These are phyloP conservation scores for Xylota sylvarum DNA, from an alignment of 2,888 invertebrate genomes.

Conservation along the genomic window DNA sequence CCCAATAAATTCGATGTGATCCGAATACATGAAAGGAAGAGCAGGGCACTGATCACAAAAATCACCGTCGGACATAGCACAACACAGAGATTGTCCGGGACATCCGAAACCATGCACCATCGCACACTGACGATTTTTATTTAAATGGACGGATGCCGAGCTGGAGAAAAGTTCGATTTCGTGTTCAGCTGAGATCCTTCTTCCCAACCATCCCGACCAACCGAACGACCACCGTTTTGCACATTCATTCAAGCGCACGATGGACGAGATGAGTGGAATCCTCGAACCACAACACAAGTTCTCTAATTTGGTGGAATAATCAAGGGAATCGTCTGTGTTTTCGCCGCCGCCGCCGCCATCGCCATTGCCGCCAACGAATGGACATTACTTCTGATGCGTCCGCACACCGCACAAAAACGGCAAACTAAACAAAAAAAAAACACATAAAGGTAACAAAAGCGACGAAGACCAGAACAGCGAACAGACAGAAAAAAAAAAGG, in stretches of 20 bases:
- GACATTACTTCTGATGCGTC: slow-evolving; percentile 68
- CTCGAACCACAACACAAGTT: slow-evolving; percentile 65
- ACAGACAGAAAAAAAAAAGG: background rate
- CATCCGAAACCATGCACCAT: slow-evolving; percentile 73
- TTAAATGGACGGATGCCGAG: slow-evolving; percentile 64
- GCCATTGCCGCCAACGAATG: slow-evolving; percentile 20
- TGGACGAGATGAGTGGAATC: slow-evolving; percentile 49
- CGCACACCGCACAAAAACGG: slow-evolving; percentile 7
- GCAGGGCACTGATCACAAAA: slow-evolving; percentile 60
- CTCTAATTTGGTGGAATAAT: slow-evolving; percentile 76
- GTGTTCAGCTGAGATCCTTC: slow-evolving; percentile 51
- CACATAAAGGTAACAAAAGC: slow-evolving; percentile 69
- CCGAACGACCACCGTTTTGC: background rate
- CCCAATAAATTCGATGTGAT: slow-evolving; percentile 71
- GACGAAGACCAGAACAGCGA: slow-evolving; percentile 1
- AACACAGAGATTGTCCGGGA: slow-evolving; percentile 38
- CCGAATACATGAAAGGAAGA: slow-evolving; percentile 64
- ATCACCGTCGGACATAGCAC: slow-evolving; percentile 72
- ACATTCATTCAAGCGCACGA: slow-evolving; percentile 70
- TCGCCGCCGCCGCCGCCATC: slow-evolving; percentile 30
- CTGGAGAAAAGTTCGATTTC: slow-evolving; percentile 69
- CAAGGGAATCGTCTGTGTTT: slow-evolving; percentile 70
- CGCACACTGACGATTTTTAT: slow-evolving; percentile 65
- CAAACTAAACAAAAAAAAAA: slow-evolving; percentile 30
- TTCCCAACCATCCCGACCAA: slow-evolving; percentile 17